Evolutionary conservation across 2,888 invertebrate species (phyloP).

Genomic region (Tachina grossa): DNA sequence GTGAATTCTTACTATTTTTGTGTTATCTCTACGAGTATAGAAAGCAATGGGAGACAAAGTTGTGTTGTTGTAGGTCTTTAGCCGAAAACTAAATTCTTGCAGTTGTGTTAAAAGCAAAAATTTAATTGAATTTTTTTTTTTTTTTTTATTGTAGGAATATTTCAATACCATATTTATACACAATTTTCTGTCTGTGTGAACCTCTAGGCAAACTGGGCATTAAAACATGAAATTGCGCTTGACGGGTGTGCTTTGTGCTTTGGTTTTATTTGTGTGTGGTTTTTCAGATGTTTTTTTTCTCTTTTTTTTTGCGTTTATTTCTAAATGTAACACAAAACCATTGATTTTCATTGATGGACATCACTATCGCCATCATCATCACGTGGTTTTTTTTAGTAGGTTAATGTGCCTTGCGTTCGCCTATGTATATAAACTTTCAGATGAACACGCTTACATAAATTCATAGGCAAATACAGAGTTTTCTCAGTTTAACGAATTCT

Average conservation of each 20-base stretch:
- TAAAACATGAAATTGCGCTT: conserved; percentile 48
- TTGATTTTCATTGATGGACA: conserved; percentile 59
- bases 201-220: conserved; percentile 26
- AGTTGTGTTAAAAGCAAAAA: not conserved
- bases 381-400: conserved; percentile 50
- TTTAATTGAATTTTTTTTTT: not conserved
- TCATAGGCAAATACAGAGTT: not conserved
- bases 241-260: conserved; percentile 8
- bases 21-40: not conserved
- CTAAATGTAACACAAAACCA: conserved; percentile 44
- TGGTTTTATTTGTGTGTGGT: conserved; percentile 45
- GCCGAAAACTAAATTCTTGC: not conserved
- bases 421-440: not conserved
- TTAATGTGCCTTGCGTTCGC: not conserved
- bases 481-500: too few species aligned
- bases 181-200: conserved; percentile 35
- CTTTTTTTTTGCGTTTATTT: not conserved
- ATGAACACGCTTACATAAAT: not conserved
- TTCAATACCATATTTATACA: not conserved
- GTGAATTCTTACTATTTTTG: not conserved
- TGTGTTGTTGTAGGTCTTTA: not conserved
- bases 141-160: conserved; percentile 12
- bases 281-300: not conserved
- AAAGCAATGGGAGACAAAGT: not conserved
- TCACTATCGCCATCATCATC: conserved; percentile 40